Evolutionary conservation across 2,797 vertebrate genomes (phyloP), one percentile per base, ranked within the genome.

Genomic region (Dryobates pubescens): DNA sequence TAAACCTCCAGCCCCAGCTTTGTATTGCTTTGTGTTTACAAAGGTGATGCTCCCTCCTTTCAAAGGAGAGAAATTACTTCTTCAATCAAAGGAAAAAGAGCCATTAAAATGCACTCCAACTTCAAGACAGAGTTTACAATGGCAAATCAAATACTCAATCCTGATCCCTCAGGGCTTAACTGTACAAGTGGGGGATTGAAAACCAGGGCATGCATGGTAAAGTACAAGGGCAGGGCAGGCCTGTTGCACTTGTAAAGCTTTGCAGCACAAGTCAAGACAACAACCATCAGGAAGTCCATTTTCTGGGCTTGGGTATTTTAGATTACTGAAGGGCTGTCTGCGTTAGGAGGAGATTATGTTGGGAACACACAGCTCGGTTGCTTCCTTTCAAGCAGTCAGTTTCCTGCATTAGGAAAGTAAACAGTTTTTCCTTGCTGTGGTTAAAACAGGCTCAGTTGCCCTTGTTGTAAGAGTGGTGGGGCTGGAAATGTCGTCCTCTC

Each of bases 191-290:
- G 41, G 1, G 49, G 49, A 1, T 2, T 4, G 73, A 45, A 26
- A 10, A 18, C 32, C 4, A 1, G 6, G 18, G 69, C 0, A 3
- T 3, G 64, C 7, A 14, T 2, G 38, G 70, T 58, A 2, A 27
- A 29, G 43, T 2, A 38, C 30, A 16, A 57, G 75, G 74, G 78
- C 49, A 78, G 74, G 81, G 73, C 64, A 57, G 73, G 57, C 41
- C 72, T 8, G 23, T 17, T 61, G 58, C 54, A 14, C 62, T 30
- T n/a, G 16, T 6, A 17, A 13, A 68, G 82, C 61, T 34, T 13
- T 8, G 16, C 7, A 30, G 5, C 72, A 30, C 15, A 3, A 7
- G n/a, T 4, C 3, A 10, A 8, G 49, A 30, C 64, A 79, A 29
- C 45, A 10, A 8, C 9, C 20, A 30, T 1, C 9, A 51, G 80